These are phyloP conservation scores for Scaptodrosophila lebanonensis DNA, from an alignment of 1,140 invertebrate genomes.

Conservation along the genomic window DNA sequence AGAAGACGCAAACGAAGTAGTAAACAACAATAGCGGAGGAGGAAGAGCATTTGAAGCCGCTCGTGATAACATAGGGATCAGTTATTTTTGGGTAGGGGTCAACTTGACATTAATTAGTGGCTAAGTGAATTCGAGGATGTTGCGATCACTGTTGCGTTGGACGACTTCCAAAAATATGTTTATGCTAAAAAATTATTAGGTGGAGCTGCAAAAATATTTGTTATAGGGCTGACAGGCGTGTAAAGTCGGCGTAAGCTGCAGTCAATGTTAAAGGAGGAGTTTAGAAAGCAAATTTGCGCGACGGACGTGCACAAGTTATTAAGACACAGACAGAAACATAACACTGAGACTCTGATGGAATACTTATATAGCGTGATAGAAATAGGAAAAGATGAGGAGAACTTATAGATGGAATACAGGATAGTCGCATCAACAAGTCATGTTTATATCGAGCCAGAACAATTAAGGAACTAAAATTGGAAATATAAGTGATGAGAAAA, in stretches of 20 bases:
- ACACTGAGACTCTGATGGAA: neutral
- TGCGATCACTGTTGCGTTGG: conserved; percentile 33
- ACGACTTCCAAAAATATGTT: conserved; percentile 50
- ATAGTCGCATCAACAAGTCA: too few species aligned
- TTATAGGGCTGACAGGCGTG: conserved; percentile 16
- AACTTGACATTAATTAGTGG: conserved; percentile 30
- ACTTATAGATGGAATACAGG: too few species aligned
- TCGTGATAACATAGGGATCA: too few species aligned
- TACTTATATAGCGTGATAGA: too few species aligned
- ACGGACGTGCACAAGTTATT: neutral
- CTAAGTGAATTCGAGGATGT: conserved; percentile 54
- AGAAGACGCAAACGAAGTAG: too few species aligned
- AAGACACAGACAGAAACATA: neutral
- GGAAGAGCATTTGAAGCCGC: too few species aligned
- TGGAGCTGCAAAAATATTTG: conserved; percentile 36
- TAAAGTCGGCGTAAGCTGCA: neutral
- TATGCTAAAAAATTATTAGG: conserved; percentile 40
- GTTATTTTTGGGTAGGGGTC: conserved; percentile 37
- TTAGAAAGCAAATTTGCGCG: neutral
- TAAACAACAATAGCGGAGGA: too few species aligned
- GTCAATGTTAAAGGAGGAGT: neutral
- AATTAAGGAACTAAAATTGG: neutral
- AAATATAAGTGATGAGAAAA: neutral
- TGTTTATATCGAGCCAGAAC: too few species aligned
- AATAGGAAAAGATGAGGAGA: too few species aligned